phyloP scores from a whole-genome alignment of 2,888 invertebrate species.

The Pycnomerus fuliginosus region DNA sequence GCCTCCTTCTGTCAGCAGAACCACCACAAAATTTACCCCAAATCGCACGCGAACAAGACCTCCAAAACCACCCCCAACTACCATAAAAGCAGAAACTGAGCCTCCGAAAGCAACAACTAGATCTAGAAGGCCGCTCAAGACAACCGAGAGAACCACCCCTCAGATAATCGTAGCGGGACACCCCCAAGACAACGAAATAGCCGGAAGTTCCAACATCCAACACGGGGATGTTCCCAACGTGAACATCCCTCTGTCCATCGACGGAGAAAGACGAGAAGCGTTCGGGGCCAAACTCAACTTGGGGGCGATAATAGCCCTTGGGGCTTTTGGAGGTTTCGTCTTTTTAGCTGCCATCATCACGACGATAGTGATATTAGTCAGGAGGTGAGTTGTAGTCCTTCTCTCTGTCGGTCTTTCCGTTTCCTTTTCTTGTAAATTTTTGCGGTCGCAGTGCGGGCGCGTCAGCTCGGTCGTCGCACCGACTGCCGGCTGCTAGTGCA shows the following conservation, averaged over 20 bases:
- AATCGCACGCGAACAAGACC: conserved; percentile 47
- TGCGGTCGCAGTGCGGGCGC: conserved; percentile 49
- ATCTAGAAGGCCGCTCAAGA: conserved; percentile 36
- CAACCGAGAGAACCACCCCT: conserved; percentile 46
- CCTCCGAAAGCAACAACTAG: conserved; percentile 42
- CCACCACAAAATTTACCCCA: no score
- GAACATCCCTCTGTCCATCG: conserved; percentile 66
- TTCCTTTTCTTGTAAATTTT: conserved; percentile 10
- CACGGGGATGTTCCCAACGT: conserved; percentile 68
- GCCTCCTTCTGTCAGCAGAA: conserved; percentile 1
- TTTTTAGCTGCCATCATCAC: conserved; percentile 87
- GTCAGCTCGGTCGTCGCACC: conserved; percentile 54
- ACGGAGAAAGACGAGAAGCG: conserved; percentile 60
- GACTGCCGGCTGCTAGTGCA: conserved; percentile 56
- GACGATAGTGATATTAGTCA: conserved; percentile 81
- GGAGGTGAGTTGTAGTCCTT: conserved; percentile 65
- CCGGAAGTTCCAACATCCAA: conserved; percentile 53
- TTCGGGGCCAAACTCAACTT: conserved; percentile 74
- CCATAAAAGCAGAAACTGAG: conserved; percentile 48
- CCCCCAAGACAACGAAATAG: conserved; percentile 81
- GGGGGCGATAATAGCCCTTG: conserved; percentile 85
- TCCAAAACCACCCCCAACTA: conserved; percentile 50
- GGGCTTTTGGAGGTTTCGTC: conserved; percentile 88
- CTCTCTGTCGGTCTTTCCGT: conserved; percentile 4
- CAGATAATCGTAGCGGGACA: conserved; percentile 55